Evolutionary conservation across 2,113 vertebrate genomes (phyloP), one percentile per base, ranked within the genome.

Genomic region (Erythrocercus mccallii): DNA sequence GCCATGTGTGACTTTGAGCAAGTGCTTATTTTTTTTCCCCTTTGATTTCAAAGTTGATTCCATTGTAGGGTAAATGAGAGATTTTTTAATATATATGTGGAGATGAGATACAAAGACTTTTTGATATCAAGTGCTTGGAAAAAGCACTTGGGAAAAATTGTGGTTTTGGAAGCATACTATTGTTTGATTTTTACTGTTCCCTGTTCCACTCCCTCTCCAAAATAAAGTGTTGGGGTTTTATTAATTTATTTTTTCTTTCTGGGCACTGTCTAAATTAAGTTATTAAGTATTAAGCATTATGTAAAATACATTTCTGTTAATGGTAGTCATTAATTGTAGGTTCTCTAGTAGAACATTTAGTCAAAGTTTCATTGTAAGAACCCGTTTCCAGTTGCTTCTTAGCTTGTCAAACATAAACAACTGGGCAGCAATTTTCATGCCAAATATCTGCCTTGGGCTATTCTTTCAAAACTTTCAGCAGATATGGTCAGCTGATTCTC

Each of bases 21-120:
- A 81, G 88, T 92, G 51, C 38, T n/a, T n/a, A n/a, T n/a, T n/a
- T 40, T 92, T 64, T 35, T 23, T 64, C 62, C 95, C 66, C 23
- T 94, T 88, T 94, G 47, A 80, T 83, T 95, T 74, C 60, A 40
- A 82, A 94, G 50, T 90, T 93, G 74, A 95, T 95, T 95, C 78
- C n/a, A 62, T 92, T 94, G n/a, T 62, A 95, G 35, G 27, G 77
- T 92, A 91, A 94, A 96, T 66, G 50, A 86, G 54, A 54, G 14
- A 64, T 78, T 82, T 96, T 82, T 70, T 35, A 89, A 92, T 30
- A 56, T 80, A 8, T 40, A 58, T 90, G 88, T 92, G 15, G 21
- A 93, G 28, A 71, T 51, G 45, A 91, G 44, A 65, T 83, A 64
- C 8, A 68, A 88, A 83, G 58, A 48, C 2, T 64, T 94, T 88